phyloP scores from a whole-genome alignment of 1,140 invertebrate species.

The Caerostris darwini region DNA sequence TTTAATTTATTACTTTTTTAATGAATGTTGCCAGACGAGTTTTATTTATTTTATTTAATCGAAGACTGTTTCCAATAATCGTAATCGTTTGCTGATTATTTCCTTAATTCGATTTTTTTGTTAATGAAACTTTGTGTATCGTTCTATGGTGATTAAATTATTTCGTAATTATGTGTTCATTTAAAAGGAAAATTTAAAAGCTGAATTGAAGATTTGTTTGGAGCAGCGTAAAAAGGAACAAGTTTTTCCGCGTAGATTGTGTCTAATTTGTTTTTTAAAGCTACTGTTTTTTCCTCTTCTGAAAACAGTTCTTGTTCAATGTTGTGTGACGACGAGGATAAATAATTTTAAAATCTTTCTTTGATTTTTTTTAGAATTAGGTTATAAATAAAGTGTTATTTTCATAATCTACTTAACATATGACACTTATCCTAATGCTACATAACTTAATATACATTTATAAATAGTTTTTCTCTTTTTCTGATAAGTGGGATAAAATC shows the following conservation, averaged over 20 bases:
- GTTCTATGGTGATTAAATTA: background rate
- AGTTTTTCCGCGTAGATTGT: slow-evolving; percentile 32
- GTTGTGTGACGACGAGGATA: slow-evolving; percentile 18
- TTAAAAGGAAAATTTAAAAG: background rate
- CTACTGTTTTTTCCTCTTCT: background rate
- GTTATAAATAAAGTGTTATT: no score
- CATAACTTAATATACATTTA: no score
- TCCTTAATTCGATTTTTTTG: no score
- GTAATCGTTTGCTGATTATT: no score
- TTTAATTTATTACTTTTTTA: no score
- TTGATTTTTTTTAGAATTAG: background rate
- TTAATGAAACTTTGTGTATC: background rate
- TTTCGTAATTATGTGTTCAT: background rate
- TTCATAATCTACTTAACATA: slow-evolving; percentile 6
- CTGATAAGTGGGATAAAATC: no score
- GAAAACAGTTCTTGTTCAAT: background rate
- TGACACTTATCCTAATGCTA: background rate
- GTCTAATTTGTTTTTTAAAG: slow-evolving; percentile 21
- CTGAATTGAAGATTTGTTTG: background rate
- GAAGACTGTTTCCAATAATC: no score
- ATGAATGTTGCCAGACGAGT: no score
- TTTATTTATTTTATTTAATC: no score
- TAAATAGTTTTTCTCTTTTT: no score
- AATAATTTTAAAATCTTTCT: background rate
- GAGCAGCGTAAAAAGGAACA: background rate